phyloP scores from a whole-genome alignment of 1,140 invertebrate genomes.

The Eufriesea mexicana region DNA sequence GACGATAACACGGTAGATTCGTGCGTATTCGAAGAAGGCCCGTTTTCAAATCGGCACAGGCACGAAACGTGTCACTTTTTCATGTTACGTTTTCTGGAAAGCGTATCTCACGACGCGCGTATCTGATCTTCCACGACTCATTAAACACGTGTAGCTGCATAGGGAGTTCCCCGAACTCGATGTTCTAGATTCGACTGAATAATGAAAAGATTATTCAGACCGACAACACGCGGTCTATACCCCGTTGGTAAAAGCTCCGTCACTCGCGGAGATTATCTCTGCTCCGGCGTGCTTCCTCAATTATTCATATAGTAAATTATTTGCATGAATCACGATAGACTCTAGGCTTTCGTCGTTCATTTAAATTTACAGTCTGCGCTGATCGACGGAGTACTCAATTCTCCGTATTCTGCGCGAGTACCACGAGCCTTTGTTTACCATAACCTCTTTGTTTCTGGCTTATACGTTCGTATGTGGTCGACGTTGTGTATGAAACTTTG shows the following conservation, averaged over 20 bases:
- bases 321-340: not conserved
- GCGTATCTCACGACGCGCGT: conserved; percentile 25
- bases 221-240: not conserved
- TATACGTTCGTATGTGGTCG: conserved; percentile 52
- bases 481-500: too few species aligned
- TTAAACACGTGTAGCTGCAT: not conserved
- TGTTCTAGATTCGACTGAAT: conserved; percentile 10
- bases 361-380: conserved; percentile 54
- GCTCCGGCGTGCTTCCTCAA: not conserved
- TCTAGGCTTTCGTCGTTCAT: conserved; percentile 46
- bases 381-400: conserved; percentile 61
- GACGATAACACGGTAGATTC: conserved; percentile 11
- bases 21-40: not conserved
- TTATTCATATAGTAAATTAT: not conserved
- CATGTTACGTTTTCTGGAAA: not conserved
- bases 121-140: conserved; percentile 17
- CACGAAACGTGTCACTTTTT: conserved; percentile 21
- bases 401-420: not conserved
- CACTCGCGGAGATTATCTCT: not conserved
- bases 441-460: not conserved
- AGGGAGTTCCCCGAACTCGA: conserved; percentile 15
- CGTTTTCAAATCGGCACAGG: not conserved
- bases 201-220: conserved; percentile 19
- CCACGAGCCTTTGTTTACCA: conserved; percentile 15
- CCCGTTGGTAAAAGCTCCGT: not conserved